Evolutionary conservation across 2,113 vertebrate genomes (phyloP).

Genomic region (Chloropsis hardwickii): DNA sequence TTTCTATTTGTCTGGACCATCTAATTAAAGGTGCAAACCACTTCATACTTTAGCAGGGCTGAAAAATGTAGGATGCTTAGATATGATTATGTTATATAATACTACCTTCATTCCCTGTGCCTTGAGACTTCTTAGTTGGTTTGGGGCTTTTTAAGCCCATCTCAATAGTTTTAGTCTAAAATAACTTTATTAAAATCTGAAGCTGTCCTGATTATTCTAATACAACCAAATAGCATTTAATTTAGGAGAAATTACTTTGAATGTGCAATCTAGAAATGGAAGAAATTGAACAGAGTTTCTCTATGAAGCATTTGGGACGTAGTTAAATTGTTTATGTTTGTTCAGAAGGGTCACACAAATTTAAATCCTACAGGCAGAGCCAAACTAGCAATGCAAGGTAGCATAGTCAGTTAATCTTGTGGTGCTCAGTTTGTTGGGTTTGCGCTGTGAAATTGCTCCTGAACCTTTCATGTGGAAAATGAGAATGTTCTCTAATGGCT

Average conservation of each 20-base stretch:
- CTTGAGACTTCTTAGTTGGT: background rate
- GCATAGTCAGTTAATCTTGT: slow-evolving; percentile 75
- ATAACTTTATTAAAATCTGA: slow-evolving; percentile 70
- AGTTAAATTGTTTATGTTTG: slow-evolving; percentile 72
- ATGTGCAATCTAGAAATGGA: slow-evolving; percentile 58
- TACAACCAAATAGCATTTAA: slow-evolving; percentile 70
- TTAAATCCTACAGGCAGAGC: slow-evolving; percentile 76
- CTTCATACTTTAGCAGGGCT: background rate
- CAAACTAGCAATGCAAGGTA: slow-evolving; percentile 69
- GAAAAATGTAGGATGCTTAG: background rate
- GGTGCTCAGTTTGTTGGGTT: slow-evolving; percentile 72
- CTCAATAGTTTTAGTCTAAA: slow-evolving; percentile 20
- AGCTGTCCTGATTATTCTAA: slow-evolving; percentile 70
- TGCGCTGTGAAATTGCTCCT: slow-evolving; percentile 72
- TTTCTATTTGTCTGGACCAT: background rate
- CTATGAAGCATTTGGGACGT: slow-evolving; percentile 68
- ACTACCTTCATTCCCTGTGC: background rate
- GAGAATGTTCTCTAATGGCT: slow-evolving; percentile 79
- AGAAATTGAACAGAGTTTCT: slow-evolving; percentile 67
- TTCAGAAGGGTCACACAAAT: slow-evolving; percentile 71
- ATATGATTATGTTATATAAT: background rate
- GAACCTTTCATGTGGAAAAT: slow-evolving; percentile 82
- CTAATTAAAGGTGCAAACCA: background rate
- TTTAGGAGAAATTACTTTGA: slow-evolving; percentile 71
- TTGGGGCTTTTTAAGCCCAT: background rate